These are phyloP conservation scores for Eclectus roratus DNA, from an alignment of 2,113 vertebrate genomes.

Conservation along the genomic window DNA sequence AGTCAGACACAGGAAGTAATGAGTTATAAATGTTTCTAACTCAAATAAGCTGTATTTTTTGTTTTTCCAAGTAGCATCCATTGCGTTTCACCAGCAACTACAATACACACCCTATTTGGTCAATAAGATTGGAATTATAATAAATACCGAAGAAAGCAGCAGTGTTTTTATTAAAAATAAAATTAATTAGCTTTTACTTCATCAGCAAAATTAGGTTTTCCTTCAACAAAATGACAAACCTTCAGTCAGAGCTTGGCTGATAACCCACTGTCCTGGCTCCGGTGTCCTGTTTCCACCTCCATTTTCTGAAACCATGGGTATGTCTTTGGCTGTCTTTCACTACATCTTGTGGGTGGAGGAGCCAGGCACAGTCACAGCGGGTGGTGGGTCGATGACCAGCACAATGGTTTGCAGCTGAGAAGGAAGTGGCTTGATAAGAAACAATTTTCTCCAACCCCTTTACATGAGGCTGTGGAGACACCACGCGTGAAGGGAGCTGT, in stretches of 20 bases:
- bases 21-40: neutral
- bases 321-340: neutral
- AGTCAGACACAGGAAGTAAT: neutral
- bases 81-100: neutral
- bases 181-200: neutral
- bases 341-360: neutral
- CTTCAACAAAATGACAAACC: neutral
- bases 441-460: neutral
- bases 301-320: neutral
- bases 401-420: neutral
- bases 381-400: neutral
- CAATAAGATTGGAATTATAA: no score
- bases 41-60: neutral
- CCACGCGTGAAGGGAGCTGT: rapidly evolving
- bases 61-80: neutral
- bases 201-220: neutral
- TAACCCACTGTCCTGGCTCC: neutral
- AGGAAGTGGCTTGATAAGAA: neutral
- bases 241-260: neutral
- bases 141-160: no score
- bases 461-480: neutral
- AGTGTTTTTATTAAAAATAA: neutral
- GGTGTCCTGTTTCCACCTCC: neutral
- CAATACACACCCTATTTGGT: neutral
- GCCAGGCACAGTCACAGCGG: rapidly evolving